These are phyloP conservation scores for Tokudaia muenninki DNA, from an alignment of 2,797 vertebrate genomes.

Conservation along the genomic window DNA sequence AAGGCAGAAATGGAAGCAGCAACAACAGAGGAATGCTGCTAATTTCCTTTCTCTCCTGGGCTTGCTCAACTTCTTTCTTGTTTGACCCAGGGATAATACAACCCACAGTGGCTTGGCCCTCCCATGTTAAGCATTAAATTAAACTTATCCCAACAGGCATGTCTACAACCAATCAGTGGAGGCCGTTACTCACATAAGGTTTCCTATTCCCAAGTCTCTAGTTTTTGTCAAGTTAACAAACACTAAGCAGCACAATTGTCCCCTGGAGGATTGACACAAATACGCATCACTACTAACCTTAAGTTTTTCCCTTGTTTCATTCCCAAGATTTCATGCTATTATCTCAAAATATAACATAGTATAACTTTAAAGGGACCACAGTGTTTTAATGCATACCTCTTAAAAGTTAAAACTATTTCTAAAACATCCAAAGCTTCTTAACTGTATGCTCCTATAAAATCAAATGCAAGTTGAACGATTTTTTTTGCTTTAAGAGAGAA, in stretches of 20 bases:
- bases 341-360: not conserved
- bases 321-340: not conserved
- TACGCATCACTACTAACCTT: not conserved
- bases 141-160: not conserved
- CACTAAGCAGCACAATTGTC: not conserved
- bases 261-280: not conserved
- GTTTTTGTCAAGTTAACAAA: not conserved
- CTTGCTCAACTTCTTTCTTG: not conserved
- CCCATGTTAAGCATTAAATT: not conserved
- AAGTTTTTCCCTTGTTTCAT: not conserved
- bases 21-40: not conserved
- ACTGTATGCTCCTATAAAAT: not conserved
- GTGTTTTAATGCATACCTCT: not conserved
- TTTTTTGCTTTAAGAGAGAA: not conserved
- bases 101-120: not conserved
- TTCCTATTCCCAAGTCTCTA: not conserved
- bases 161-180: not conserved
- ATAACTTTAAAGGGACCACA: not conserved
- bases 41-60: not conserved
- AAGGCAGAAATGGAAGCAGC: not conserved
- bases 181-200: not conserved
- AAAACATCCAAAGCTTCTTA: not conserved
- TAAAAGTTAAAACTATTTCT: not conserved
- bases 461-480: not conserved
- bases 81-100: not conserved